These are phyloP conservation scores for Phaethon lepturus DNA, from an alignment of 2,113 vertebrate genomes.

Conservation along the genomic window DNA sequence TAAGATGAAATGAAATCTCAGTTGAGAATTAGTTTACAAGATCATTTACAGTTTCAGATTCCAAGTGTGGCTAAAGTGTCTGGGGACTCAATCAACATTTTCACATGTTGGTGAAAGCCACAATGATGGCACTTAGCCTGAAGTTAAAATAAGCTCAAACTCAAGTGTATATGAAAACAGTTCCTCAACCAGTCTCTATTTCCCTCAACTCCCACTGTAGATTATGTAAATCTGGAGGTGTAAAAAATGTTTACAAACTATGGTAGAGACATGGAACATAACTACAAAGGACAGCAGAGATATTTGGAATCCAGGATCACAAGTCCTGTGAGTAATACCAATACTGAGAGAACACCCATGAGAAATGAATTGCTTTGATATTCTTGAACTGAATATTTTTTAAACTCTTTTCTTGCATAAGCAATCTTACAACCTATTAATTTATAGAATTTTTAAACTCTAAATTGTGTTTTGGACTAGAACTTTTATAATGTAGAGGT, in stretches of 20 bases:
- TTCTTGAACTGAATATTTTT: background rate
- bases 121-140: background rate
- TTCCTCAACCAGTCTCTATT: background rate
- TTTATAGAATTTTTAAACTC: background rate
- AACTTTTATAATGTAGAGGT: background rate
- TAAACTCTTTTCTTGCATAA: background rate
- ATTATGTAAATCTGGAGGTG: background rate
- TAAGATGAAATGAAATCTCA: background rate
- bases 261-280: background rate
- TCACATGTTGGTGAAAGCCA: background rate
- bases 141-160: background rate
- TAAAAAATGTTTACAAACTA: background rate
- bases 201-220: background rate
- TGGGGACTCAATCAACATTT: background rate
- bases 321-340: background rate
- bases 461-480: background rate
- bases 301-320: background rate
- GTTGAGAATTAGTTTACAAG: background rate
- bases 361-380: background rate
- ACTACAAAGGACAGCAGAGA: background rate
- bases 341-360: background rate
- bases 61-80: background rate
- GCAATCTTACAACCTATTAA: background rate
- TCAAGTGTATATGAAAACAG: background rate
- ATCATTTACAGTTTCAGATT: background rate